These are phyloP conservation scores for Turnix velox DNA, from an alignment of 2,113 vertebrate species.

Conservation along the genomic window DNA sequence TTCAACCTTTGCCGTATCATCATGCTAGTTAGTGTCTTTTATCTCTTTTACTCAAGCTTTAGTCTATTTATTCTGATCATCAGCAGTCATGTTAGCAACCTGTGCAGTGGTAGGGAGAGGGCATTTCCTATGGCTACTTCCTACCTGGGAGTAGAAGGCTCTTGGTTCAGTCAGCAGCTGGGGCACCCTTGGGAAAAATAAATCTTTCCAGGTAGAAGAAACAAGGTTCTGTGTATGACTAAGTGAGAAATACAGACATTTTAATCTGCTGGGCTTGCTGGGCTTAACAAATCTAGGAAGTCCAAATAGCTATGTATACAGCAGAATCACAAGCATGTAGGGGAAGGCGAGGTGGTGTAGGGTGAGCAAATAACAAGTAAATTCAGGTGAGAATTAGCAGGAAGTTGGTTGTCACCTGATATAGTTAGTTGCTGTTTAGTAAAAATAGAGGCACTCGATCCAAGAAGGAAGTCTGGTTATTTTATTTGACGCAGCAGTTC, in stretches of 20 bases:
- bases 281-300: not conserved
- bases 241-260: not conserved
- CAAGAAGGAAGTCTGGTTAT: not conserved
- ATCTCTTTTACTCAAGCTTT: not conserved
- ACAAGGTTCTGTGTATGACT: not conserved
- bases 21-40: not conserved
- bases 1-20: not conserved
- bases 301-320: not conserved
- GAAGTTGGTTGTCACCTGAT: not conserved
- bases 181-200: not conserved
- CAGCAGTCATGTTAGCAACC: not conserved
- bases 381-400: not conserved
- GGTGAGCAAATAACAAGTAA: not conserved
- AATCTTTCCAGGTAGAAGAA: not conserved
- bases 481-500: not conserved
- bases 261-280: not conserved
- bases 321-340: not conserved
- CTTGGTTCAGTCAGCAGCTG: not conserved
- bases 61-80: not conserved
- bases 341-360: fast-evolving
- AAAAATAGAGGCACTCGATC: not conserved
- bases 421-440: not conserved
- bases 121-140: not conserved
- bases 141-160: not conserved
- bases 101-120: not conserved